Evolutionary conservation across 2,797 vertebrate species (phyloP).

Genomic region (Mormyrops attenuatus): DNA sequence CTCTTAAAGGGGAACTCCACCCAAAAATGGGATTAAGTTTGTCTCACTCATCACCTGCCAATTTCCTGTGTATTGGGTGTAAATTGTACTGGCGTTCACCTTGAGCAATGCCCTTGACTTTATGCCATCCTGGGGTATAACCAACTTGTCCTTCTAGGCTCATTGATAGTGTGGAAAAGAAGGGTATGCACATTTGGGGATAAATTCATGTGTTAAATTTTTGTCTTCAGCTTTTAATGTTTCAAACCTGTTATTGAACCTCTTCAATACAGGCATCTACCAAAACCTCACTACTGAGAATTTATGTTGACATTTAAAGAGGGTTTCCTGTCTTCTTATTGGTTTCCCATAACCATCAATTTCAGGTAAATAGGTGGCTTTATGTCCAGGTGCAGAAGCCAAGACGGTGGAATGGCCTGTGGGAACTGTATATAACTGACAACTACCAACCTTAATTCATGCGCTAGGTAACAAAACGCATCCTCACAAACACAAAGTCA

Average conservation of each 20-base stretch:
- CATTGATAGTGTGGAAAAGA: neutral
- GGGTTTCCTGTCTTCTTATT: neutral
- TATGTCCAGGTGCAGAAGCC: neutral
- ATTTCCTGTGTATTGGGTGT: neutral
- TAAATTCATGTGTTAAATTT: neutral
- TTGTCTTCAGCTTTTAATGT: neutral
- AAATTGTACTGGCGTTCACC: neutral
- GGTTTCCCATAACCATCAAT: neutral
- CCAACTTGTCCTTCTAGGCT: neutral
- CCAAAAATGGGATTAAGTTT: neutral
- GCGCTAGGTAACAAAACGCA: neutral
- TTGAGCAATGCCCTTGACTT: neutral
- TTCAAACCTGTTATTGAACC: neutral
- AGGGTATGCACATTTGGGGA: neutral
- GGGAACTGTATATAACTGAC: neutral
- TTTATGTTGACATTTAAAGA: neutral
- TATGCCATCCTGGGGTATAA: neutral
- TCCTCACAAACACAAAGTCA: neutral
- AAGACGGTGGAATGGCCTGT: neutral
- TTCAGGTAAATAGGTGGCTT: neutral
- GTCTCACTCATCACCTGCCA: neutral
- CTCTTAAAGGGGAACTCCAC: conserved; percentile 8
- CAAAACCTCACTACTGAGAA: neutral
- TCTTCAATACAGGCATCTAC: neutral
- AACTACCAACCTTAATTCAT: neutral